These are phyloP conservation scores for Cygnus olor DNA, from an alignment of 2,797 vertebrate genomes.

Conservation along the genomic window DNA sequence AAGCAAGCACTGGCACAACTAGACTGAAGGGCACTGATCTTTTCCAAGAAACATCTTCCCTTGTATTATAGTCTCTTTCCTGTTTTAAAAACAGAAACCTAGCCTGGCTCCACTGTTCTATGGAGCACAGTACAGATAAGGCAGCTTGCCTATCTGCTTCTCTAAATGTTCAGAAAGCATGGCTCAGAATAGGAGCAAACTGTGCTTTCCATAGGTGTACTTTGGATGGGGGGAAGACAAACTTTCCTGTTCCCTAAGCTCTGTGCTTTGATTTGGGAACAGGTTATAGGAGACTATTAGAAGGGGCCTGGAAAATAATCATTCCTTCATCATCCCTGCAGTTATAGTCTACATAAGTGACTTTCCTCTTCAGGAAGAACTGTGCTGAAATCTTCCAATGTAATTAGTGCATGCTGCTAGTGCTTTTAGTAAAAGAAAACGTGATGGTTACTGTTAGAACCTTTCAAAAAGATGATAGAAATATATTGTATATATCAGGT, in stretches of 20 bases:
- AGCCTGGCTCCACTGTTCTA: background rate
- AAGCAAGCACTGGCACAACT: background rate
- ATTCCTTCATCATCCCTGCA: background rate
- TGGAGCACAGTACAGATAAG: accelerated
- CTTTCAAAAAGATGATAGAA: background rate
- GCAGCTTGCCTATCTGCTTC: background rate
- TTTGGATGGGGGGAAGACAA: background rate
- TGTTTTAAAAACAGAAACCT: background rate
- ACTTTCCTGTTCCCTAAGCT: background rate
- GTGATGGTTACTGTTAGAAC: background rate
- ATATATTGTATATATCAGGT: background rate
- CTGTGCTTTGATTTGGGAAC: background rate
- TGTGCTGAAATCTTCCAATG: background rate
- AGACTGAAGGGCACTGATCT: background rate
- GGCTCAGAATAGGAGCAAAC: background rate
- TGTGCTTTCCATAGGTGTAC: background rate
- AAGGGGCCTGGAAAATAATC: background rate
- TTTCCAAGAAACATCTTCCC: background rate
- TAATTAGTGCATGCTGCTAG: background rate
- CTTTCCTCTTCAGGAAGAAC: background rate
- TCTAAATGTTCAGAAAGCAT: background rate
- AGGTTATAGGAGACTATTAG: background rate
- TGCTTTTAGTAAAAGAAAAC: background rate
- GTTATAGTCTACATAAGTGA: background rate
- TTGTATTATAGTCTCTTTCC: background rate